Evolutionary conservation across 2,888 invertebrate genomes (phyloP).

Genomic region (Leucoma salicis): DNA sequence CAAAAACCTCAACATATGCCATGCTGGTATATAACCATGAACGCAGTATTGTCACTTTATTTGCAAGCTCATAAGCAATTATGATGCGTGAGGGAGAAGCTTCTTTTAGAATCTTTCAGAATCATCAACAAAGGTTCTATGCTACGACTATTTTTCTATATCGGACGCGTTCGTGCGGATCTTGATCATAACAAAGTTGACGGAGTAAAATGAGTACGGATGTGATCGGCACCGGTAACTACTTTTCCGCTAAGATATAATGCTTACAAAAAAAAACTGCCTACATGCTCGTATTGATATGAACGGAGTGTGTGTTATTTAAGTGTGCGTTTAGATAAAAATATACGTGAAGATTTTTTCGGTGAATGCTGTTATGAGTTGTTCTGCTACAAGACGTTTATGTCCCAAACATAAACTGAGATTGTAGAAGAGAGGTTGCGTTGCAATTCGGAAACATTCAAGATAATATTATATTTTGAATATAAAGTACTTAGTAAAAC

Average conservation of each 20-base stretch:
- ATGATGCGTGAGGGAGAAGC: constrained; percentile 28
- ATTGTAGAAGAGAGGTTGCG: constrained; percentile 1
- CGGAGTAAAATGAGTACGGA: constrained; percentile 62
- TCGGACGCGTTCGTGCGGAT: constrained; percentile 33
- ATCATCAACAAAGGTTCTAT: constrained; percentile 65
- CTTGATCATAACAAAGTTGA: constrained; percentile 39
- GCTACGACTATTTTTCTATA: constrained; percentile 46
- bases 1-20: constrained; percentile 30
- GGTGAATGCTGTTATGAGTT: constrained; percentile 11
- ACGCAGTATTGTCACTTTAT: constrained; percentile 40
- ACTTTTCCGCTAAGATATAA: constrained; percentile 73
- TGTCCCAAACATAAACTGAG: constrained; percentile 4
- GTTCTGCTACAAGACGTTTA: constrained; percentile 8
- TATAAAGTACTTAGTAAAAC: too few relatives aligned
- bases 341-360: constrained; percentile 25
- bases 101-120: constrained; percentile 44
- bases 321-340: constrained; percentile 35
- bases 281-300: constrained; percentile 30
- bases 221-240: constrained; percentile 77
- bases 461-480: neutral
- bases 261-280: constrained; percentile 59
- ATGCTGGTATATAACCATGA: constrained; percentile 34
- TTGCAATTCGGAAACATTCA: neutral
- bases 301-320: constrained; percentile 30
- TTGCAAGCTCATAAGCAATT: constrained; percentile 35